Base-by-base conservation (phyloP, 2,888 invertebrate genomes). In the Melieria omissa region DNA sequence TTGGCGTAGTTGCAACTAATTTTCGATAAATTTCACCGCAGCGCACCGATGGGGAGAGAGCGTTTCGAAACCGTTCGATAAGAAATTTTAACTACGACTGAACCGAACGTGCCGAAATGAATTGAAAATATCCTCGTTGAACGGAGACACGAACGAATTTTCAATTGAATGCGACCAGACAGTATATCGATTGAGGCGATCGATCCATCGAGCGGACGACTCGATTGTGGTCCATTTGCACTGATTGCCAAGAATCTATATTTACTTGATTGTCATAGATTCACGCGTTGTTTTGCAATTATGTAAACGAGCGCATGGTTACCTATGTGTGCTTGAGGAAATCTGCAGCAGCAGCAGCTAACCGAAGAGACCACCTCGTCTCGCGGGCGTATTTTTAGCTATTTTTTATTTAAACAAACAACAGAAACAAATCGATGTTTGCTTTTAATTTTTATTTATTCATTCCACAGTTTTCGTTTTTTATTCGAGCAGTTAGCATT, bases 41-140 rank as follows among this genome's bases (percentile, higher is more conserved):
- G 80, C 81, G 79, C 79, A 81, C 82, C 84, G 83, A 80, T 81
- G 78, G 60, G 71, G 77, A 80, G 73, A 78, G 64, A 75, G 66
- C 75, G 77, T 76, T 80, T 77, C 70, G 72, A 80, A 78, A 79
- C 86, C 85, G 86, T 82, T 84, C 86, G 85, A 81, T 83, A 80
- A 82, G 83, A 86, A 84, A 83, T 85, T 84, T 83, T 79, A 85
- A 82, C 83, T 84, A 83, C 84, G 85, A 87, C 87, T 87, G 84
- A 83, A 80, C 80, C 77, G 80, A 80, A 80, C 78, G 76, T 76
- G 74, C 74, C 77, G 74, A 78, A 77, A 76, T 64, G 75, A 72
- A 78, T 78, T 76, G 77, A 80, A 79, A 80, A 77, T 75, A 74
- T 76, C 77, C 78, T 78, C 78, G 76, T 76, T 79, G 75, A 52